Conservation (phyloP, 2,113 vertebrate genomes). For the Neotoma lepida region DNA sequence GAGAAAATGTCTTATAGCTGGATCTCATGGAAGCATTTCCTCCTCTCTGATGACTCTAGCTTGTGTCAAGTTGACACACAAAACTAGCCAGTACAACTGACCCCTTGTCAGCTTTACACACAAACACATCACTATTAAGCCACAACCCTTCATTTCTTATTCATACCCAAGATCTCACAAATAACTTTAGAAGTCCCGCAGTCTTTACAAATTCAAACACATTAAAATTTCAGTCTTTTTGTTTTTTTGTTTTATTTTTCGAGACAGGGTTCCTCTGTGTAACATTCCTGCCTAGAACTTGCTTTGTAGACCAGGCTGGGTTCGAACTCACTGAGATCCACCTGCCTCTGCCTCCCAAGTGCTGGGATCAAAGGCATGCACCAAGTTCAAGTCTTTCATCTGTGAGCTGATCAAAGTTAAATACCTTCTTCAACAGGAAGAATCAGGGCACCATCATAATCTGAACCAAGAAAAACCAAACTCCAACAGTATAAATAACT, state of each 20-base stretch:
- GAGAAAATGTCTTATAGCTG: neutral
- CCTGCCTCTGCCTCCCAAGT: too few relatives aligned
- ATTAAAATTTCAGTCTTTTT: neutral
- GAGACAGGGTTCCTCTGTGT: too few relatives aligned
- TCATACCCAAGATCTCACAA: neutral
- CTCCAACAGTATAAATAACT: neutral
- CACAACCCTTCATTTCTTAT: neutral
- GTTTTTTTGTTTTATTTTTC: too few relatives aligned
- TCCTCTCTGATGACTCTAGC: neutral
- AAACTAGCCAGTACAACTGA: neutral
- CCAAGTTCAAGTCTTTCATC: too few relatives aligned
- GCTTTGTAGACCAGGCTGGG: too few relatives aligned
- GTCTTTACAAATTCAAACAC: neutral
- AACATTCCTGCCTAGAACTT: too few relatives aligned
- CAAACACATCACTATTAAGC: neutral
- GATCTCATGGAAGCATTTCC: neutral
- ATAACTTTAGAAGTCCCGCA: neutral
- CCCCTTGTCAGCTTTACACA: neutral
- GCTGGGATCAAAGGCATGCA: too few relatives aligned
- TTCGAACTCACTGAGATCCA: too few relatives aligned
- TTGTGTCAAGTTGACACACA: neutral
- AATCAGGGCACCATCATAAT: neutral
- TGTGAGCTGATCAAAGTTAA: too few relatives aligned
- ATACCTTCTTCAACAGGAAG: neutral
- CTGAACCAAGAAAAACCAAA: neutral